A percentile compares a stretch with the other conserved stretches of the same genome.
phyloP scores from a whole-genome alignment of 2,888 invertebrate genomes.

The Kuschelorhynchus macadamiae region DNA sequence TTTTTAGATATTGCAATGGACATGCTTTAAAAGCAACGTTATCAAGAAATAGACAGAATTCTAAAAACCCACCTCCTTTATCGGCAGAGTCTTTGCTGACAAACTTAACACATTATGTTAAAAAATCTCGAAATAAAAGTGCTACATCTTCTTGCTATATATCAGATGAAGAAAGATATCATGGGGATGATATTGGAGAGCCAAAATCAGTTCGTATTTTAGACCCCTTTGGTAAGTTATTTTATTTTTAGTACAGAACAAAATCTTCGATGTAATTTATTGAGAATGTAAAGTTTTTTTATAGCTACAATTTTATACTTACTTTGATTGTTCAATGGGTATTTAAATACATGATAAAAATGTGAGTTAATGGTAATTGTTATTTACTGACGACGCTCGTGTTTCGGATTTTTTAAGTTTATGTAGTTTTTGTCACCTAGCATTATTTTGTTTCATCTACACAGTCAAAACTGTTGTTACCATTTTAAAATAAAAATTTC shows the following conservation, averaged over 20 bases:
- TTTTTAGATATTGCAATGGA: slow-evolving; percentile 76
- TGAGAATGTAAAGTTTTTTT: too few relatives aligned
- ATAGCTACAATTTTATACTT: too few relatives aligned
- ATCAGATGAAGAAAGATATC: slow-evolving; percentile 61
- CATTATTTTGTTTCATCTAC: too few relatives aligned
- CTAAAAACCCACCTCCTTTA: slow-evolving; percentile 75
- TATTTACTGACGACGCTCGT: too few relatives aligned
- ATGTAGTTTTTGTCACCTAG: too few relatives aligned
- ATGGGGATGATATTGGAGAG: slow-evolving; percentile 64
- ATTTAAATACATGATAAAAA: too few relatives aligned
- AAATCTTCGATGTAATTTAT: too few relatives aligned
- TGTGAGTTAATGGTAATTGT: too few relatives aligned
- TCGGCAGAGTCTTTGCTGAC: slow-evolving; percentile 78
- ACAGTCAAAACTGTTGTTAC: too few relatives aligned
- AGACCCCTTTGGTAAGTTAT: slow-evolving; percentile 75
- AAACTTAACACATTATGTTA: slow-evolving; percentile 77
- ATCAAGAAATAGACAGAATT: slow-evolving; percentile 74
- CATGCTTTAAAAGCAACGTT: slow-evolving; percentile 78
- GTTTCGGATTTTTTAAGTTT: too few relatives aligned
- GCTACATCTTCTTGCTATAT: slow-evolving; percentile 57
- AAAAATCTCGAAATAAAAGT: slow-evolving; percentile 63
- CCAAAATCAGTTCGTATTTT: slow-evolving; percentile 67
- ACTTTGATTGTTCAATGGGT: too few relatives aligned
- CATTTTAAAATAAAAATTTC: too few relatives aligned
- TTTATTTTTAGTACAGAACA: neutral